Percentiles rank a stretch among this genome's conserved stretches.
These are phyloP conservation scores for Physella acuta DNA, from an alignment of 1,140 invertebrate species.

Conservation along the genomic window DNA sequence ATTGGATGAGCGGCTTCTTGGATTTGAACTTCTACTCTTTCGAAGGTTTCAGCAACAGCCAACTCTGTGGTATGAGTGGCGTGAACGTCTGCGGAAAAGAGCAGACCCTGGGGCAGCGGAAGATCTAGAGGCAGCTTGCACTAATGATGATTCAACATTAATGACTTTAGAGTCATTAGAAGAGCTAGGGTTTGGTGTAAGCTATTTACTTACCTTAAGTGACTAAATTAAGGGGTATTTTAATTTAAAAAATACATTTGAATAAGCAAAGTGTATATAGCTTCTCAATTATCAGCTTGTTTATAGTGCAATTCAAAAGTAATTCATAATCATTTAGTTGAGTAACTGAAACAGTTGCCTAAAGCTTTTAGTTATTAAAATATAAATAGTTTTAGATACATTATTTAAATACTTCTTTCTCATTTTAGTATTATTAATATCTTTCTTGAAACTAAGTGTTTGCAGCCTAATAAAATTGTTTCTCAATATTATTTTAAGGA, in stretches of 20 bases:
- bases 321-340: not conserved
- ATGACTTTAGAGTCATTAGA: conserved; percentile 26
- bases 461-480: too few species aligned
- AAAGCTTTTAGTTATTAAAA: too few species aligned
- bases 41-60: conserved; percentile 46
- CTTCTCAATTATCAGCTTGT: not conserved
- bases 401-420: too few species aligned
- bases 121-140: conserved; percentile 23
- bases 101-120: conserved; percentile 7
- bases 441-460: too few species aligned
- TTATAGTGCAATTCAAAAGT: not conserved
- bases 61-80: conserved; percentile 48
- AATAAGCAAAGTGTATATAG: not conserved
- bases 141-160: conserved; percentile 23
- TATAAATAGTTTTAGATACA: too few species aligned
- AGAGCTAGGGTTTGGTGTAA: conserved; percentile 25
- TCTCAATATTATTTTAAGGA: too few species aligned
- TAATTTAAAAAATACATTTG: too few species aligned
- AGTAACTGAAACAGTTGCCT: too few species aligned
- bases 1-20: conserved; percentile 46
- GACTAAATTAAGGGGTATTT: too few species aligned
- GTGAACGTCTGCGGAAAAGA: conserved; percentile 36
- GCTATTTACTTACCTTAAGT: too few species aligned
- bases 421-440: too few species aligned
- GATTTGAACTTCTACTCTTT: conserved; percentile 54